Evolutionary conservation across 2,888 invertebrate species (phyloP).

Genomic region (Orthosia incerta): DNA sequence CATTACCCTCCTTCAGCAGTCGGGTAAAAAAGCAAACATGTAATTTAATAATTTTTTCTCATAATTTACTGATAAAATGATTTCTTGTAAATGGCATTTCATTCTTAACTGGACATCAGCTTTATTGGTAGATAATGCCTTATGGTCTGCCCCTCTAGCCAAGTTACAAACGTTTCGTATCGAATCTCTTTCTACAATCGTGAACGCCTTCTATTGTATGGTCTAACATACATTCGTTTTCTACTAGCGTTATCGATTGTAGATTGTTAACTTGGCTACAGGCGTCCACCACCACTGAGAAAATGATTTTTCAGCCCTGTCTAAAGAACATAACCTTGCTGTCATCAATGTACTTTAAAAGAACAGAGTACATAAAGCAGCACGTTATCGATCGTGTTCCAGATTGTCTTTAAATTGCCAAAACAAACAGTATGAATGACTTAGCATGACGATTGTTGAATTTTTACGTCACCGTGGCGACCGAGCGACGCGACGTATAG

Average conservation of each 20-base stretch:
- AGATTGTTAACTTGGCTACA: no score
- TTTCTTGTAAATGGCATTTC: not conserved
- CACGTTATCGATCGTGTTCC: slow-evolving; percentile 16
- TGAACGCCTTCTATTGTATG: no score
- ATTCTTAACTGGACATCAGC: no score
- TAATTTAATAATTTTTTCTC: no score
- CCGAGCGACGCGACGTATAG: slow-evolving; percentile 14
- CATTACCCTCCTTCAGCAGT: no score
- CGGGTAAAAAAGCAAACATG: no score
- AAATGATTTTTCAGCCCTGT: not conserved
- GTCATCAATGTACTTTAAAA: slow-evolving; percentile 3
- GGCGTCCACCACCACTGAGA: not conserved
- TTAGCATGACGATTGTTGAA: slow-evolving; percentile 42
- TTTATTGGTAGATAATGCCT: not conserved
- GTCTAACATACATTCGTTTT: no score
- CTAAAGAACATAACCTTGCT: slow-evolving; percentile 16
- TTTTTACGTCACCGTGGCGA: slow-evolving; percentile 48
- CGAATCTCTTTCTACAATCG: no score
- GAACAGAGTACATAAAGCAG: not conserved
- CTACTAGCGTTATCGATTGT: no score
- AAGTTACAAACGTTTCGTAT: no score
- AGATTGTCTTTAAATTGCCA: slow-evolving; percentile 19
- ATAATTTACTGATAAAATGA: no score
- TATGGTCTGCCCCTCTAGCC: no score
- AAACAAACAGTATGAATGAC: slow-evolving; percentile 41